phyloP scores from a whole-genome alignment of 2,113 vertebrate genomes.

The Takifugu bimaculatus region DNA sequence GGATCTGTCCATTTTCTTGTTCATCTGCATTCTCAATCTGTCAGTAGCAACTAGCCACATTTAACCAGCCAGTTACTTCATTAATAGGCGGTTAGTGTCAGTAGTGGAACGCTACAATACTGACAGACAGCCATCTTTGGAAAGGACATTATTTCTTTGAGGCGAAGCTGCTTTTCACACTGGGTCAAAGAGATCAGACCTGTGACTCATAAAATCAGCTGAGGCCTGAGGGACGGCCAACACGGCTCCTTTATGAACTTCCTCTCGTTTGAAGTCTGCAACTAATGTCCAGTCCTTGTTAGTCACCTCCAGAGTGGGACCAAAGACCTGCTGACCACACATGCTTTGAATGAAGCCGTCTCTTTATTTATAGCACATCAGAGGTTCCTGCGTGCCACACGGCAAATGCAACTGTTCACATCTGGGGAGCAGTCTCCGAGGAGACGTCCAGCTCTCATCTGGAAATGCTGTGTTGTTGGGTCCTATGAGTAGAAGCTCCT shows the following conservation, averaged over 20 bases:
- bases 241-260: conserved; percentile 46
- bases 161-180: not conserved
- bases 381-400: conserved; percentile 32
- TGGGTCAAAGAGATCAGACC: conserved; percentile 4
- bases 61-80: too few relatives aligned
- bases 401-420: conserved; percentile 32
- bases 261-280: conserved; percentile 50
- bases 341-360: conserved; percentile 1
- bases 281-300: conserved; percentile 22
- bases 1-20: not conserved
- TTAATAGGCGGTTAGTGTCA: too few relatives aligned
- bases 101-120: too few relatives aligned
- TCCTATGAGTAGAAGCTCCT: too few relatives aligned
- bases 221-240: conserved; percentile 11
- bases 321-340: conserved; percentile 44
- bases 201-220: conserved; percentile 33
- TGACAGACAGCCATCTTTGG: too few relatives aligned
- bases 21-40: not conserved
- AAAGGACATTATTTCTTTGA: not conserved
- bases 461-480: not conserved
- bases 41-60: too few relatives aligned
- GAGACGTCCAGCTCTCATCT: conserved; percentile 6
- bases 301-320: conserved; percentile 22
- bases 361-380: conserved; percentile 47
- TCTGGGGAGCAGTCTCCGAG: conserved; percentile 37